These are phyloP conservation scores for Artemisiospiza belli DNA, from an alignment of 2,113 vertebrate genomes.

Conservation along the genomic window DNA sequence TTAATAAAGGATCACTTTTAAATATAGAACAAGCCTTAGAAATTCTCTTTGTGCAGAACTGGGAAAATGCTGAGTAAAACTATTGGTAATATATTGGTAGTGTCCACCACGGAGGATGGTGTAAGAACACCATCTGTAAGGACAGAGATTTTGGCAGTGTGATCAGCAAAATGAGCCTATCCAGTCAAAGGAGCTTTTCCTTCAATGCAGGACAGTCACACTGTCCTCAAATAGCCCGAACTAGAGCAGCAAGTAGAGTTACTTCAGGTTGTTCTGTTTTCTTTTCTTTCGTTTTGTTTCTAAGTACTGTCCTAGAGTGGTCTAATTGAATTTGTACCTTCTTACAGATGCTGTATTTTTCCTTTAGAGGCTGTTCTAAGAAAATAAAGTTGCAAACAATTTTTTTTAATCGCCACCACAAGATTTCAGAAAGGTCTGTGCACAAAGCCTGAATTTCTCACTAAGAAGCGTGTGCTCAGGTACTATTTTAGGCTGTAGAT, in stretches of 20 bases:
- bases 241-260: not conserved
- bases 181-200: not conserved
- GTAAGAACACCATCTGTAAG: too few species aligned
- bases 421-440: not conserved
- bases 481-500: not conserved
- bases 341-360: not conserved
- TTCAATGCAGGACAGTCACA: not conserved
- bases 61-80: not conserved
- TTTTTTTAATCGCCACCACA: not conserved
- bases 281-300: not conserved
- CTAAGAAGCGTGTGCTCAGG: not conserved
- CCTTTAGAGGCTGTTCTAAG: not conserved
- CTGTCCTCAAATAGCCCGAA: not conserved
- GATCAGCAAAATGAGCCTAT: not conserved
- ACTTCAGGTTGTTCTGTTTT: not conserved
- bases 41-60: not conserved
- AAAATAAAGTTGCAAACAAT: not conserved
- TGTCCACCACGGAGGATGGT: not conserved
- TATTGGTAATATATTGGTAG: not conserved
- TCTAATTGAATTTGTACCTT: not conserved
- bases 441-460: rapidly evolving
- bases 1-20: not conserved
- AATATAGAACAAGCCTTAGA: not conserved
- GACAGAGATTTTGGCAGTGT: not conserved
- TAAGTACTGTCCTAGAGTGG: not conserved